A percentile compares a stretch with the other conserved stretches of the same genome.
phyloP scores from a whole-genome alignment of 35 echinoderm and acorn worm genomes.

The Heliocidaris tuberculata region DNA sequence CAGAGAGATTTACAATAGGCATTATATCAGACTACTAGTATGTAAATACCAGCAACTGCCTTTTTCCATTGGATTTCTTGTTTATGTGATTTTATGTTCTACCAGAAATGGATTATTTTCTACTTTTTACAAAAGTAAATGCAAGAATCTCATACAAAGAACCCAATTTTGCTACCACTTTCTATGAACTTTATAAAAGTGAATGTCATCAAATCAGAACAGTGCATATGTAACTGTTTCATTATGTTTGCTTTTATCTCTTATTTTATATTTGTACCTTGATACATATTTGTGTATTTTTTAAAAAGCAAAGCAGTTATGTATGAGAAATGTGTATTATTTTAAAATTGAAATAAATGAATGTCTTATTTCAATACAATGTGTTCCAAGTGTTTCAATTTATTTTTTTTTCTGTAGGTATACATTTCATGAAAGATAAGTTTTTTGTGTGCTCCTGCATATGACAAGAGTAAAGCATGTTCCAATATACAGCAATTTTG shows the following conservation, averaged over 20 bases:
- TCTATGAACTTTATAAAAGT: conserved; percentile 27
- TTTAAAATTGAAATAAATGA: conserved; percentile 51
- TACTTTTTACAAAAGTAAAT: conserved; percentile 42
- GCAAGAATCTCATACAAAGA: neutral
- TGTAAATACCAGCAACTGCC: conserved; percentile 9
- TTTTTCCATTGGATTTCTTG: neutral
- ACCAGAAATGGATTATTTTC: conserved; percentile 29
- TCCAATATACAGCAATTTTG: neutral
- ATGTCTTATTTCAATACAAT: conserved; percentile 24
- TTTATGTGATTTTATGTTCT: neutral
- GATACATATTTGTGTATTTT: conserved; percentile 47
- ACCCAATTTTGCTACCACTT: conserved; percentile 28
- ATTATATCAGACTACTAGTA: neutral
- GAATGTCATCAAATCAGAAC: conserved; percentile 22
- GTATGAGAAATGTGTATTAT: conserved; percentile 46
- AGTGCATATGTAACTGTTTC: neutral
- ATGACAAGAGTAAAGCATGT: neutral
- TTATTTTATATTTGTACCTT: conserved; percentile 41
- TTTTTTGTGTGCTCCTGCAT: neutral
- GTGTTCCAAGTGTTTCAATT: neutral
- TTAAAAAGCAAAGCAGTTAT: conserved; percentile 46
- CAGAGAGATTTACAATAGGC: neutral
- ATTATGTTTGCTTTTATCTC: neutral
- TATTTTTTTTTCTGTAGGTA: neutral
- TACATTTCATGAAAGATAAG: too few relatives aligned